Evolutionary conservation across 2,888 invertebrate genomes (phyloP).

Genomic region (Drosophila anomelani): DNA sequence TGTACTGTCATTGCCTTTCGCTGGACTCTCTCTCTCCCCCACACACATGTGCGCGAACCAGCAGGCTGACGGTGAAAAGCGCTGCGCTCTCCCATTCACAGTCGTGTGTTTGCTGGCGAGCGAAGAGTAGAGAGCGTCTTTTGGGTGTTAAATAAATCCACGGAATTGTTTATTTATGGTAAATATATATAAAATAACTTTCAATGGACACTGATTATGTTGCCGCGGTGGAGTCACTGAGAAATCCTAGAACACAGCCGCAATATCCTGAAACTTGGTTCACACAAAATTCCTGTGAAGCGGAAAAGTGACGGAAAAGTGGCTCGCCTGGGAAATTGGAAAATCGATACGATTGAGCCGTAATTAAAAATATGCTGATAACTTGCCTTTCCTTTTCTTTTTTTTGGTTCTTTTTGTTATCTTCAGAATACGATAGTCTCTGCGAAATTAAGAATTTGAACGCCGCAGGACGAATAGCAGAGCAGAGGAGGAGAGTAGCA

Average conservation of each 20-base stretch:
- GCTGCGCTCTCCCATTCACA: constrained; percentile 31
- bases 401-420: neutral
- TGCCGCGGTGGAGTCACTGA: neutral
- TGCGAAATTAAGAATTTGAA: constrained; percentile 8
- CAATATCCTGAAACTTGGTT: neutral
- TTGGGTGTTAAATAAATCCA: constrained; percentile 29
- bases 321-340: constrained; percentile 18
- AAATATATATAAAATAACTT: constrained; percentile 27
- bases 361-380: constrained; percentile 41
- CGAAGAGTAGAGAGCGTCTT: constrained; percentile 32
- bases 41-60: neutral
- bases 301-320: constrained; percentile 7
- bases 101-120: constrained; percentile 51
- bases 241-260: neutral
- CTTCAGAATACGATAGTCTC: neutral
- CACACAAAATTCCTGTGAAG: neutral
- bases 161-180: constrained; percentile 42
- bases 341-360: constrained; percentile 43
- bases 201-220: neutral
- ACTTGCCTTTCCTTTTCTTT: neutral
- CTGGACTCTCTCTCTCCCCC: neutral
- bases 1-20: neutral
- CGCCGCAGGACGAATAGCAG: neutral
- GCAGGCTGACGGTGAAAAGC: constrained; percentile 26
- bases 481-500: constrained; percentile 2